Base-by-base conservation (phyloP, 2,113 vertebrate genomes). In the Paradoxurus hermaphroditus region DNA sequence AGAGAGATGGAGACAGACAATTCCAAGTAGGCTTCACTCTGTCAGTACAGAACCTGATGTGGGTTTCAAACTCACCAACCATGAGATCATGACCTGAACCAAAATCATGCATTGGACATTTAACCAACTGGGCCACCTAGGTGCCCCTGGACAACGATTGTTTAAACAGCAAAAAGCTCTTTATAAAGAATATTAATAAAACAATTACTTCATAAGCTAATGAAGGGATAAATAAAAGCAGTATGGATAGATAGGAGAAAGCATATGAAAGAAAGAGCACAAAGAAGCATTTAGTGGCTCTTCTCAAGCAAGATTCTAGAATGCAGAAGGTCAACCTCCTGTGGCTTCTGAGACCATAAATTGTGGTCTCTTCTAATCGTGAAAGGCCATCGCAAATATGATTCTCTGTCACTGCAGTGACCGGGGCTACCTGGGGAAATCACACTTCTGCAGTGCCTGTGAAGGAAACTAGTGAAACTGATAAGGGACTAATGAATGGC, bases 391-490 rank as follows among this genome's bases (percentile, higher is more conserved):
- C 56, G 72, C 31, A 86, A 96, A 93, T 36, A 95, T 39, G 67
- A 86, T 81, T 82, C 51, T 91, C 65, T 91, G 72, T 91, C 72
- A 96, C 78, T 68, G 73, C 2, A 25, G 41, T 73, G 62, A 44
- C 70, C 90, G 84, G 29, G 73, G n/a, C 82, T 82, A 82, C 88
- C 94, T 85, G 63, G 94, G 91, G 93, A 97, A 95, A 95, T 97
- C 90, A 94, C 18, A 73, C 18, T 18, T 94, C 72, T 81, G 67
- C 53, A 53, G 44, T 39, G 2, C 34, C 9, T 36, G 25, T 68
- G 83, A 95, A 91, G 65, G 72, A 23, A 86, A 86, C 65, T 51
- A 56, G 36, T 4, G 62, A 67, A 68, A 88, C 6, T 25, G 53
- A 90, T 56, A n/a, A 83, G 49, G 70, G 68, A 41, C 59, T 75